These are phyloP conservation scores for Brachionus paranguensis DNA, from an alignment of 1,140 invertebrate species.

Conservation along the genomic window DNA sequence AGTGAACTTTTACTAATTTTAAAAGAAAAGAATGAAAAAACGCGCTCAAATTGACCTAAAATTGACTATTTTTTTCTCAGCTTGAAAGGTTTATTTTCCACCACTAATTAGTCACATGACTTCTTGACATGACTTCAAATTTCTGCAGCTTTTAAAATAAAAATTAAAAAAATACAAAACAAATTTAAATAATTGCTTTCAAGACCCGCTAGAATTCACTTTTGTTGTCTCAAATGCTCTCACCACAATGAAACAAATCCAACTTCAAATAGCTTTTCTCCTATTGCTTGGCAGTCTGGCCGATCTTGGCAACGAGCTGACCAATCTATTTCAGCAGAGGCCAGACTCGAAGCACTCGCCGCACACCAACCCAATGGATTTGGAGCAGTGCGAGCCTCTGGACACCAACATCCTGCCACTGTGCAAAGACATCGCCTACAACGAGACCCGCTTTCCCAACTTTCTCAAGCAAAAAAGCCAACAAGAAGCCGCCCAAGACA, in stretches of 20 bases:
- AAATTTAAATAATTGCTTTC: not conserved
- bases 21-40: not conserved
- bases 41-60: not conserved
- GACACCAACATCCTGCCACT: slow-evolving; percentile 67
- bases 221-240: not conserved
- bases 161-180: not conserved
- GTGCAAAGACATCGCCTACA: slow-evolving; percentile 86
- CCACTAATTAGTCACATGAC: not conserved
- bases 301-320: not conserved
- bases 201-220: not conserved
- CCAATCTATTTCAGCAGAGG: not conserved
- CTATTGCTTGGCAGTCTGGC: not conserved
- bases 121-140: slow-evolving; percentile 17
- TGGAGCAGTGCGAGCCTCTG: not conserved
- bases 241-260: not conserved
- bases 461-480: slow-evolving; percentile 83
- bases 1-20: not conserved
- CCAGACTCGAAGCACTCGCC: not conserved
- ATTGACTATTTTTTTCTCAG: not conserved
- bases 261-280: not conserved
- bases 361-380: not conserved
- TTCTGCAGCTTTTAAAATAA: not conserved
- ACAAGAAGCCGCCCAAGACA: slow-evolving; percentile 84
- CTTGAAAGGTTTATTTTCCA: not conserved
- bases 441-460: slow-evolving; percentile 92